phyloP scores from a whole-genome alignment of 1,140 invertebrate species.

The Caenorhabditis latens region DNA sequence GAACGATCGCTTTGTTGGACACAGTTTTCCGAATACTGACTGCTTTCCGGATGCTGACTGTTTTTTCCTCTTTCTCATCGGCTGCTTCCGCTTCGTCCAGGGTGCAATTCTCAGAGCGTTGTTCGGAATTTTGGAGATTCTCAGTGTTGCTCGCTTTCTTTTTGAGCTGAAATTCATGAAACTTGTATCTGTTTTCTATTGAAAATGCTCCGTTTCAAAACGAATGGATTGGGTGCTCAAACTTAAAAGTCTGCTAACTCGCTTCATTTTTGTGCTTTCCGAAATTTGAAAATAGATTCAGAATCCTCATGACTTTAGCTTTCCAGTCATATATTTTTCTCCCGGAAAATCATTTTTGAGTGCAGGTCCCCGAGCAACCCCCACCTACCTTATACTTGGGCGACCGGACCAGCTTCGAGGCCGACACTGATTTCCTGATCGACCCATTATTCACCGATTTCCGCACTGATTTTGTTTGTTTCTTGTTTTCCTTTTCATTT shows the following conservation, averaged over 20 bases:
- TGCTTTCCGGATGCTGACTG: neutral
- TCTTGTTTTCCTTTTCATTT: slow-evolving; percentile 15
- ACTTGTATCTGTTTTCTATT: too few species aligned
- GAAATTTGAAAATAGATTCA: too few species aligned
- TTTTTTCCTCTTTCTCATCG: neutral
- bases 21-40: neutral
- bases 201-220: too few species aligned
- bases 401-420: neutral
- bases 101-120: neutral
- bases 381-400: neutral
- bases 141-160: neutral
- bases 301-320: too few species aligned
- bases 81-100: neutral
- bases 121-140: neutral
- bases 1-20: neutral
- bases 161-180: neutral
- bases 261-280: too few species aligned
- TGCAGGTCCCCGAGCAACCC: too few species aligned
- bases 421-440: neutral
- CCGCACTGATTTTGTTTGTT: neutral
- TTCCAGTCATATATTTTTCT: too few species aligned
- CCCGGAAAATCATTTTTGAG: too few species aligned
- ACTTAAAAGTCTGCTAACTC: too few species aligned
- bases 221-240: too few species aligned
- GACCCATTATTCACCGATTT: neutral